Base-by-base conservation (phyloP, 2,113 vertebrate genomes). In the Brevimyrus niger region DNA sequence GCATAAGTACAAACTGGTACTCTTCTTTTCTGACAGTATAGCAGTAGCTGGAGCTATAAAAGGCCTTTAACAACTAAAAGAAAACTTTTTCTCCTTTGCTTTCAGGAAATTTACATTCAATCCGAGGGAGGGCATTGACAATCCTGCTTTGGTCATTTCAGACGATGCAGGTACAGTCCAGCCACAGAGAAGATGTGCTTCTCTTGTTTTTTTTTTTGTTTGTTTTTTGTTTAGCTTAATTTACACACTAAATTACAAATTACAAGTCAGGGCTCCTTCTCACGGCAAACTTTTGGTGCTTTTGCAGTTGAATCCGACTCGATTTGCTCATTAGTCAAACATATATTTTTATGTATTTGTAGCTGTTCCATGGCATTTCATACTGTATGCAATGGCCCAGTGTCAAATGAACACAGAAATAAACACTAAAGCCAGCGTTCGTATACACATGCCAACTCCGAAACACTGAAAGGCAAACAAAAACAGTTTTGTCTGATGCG, bases 111-210 rank as follows among this genome's bases (percentile, higher is more conserved):
- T 97, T 93, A 95, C 94, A 90, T 99, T 99, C 93, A 97, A 98
- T 94, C 97, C 97, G 3, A 98, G 97, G 93, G 94, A 96, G 91
- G 98, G 98, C 88, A 97, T 99, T 4, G 98, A 99, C 93, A 99
- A 99, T 93, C 98, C 98, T 84, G 96, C 93, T 89, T 96, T 99
- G 95, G 96, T 96, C 0, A 93, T 96, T 93, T 92, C 96, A 21
- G 98, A 99, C 73, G 97, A 98, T 85, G 89, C 46, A 73, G 97
- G 97, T 98, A 95, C 95, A 9, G 35, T 13, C 35, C 19, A n/a
- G 19, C 17, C 42, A 35, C 86, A 87, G 1, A 3, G n/a, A 21
- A 3, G 76, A 2, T 19, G 31, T 6, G 31, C 0, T 82, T 44
- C 31, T 82, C 19, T 82, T 19, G 35, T 23, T 0, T 84, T 47